Evolutionary conservation across 2,113 vertebrate genomes (phyloP).

Genomic region (Percopsis transmontana): DNA sequence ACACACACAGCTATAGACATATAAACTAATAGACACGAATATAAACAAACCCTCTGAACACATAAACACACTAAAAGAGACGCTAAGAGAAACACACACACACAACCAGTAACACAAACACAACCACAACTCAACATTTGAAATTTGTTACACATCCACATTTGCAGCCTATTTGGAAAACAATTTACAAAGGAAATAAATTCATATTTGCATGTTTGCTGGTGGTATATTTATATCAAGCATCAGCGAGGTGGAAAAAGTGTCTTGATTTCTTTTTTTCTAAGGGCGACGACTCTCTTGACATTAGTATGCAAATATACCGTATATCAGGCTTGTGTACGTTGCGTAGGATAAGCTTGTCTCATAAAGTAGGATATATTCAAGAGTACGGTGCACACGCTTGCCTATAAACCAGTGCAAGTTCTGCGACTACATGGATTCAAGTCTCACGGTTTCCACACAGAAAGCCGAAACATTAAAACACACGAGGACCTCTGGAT

Average conservation of each 20-base stretch:
- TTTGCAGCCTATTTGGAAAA: conserved; percentile 14
- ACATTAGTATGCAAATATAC: conserved; percentile 30
- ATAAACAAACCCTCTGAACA: background rate
- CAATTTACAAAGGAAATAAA: conserved; percentile 48
- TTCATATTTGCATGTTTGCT: conserved; percentile 41
- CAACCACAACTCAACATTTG: no score
- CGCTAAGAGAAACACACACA: no score
- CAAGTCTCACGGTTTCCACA: no score
- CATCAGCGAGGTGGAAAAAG: no score
- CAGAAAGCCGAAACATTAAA: no score
- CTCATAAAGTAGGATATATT: conserved; percentile 1
- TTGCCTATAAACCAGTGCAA: no score
- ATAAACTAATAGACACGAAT: background rate
- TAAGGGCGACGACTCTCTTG: conserved; percentile 20
- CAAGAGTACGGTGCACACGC: background rate
- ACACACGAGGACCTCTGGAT: no score
- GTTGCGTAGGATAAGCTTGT: conserved; percentile 21
- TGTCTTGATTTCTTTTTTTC: background rate
- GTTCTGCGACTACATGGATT: no score
- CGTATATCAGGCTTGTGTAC: conserved; percentile 6
- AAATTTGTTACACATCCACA: background rate
- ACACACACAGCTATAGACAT: conserved; percentile 6
- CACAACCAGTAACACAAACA: background rate
- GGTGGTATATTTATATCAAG: no score
- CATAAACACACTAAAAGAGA: conserved; percentile 6